A percentile compares a stretch with the other conserved stretches of the same genome.
Evolutionary conservation across 2,888 invertebrate species (phyloP).

Genomic region (Leptarthrus brevirostris): DNA sequence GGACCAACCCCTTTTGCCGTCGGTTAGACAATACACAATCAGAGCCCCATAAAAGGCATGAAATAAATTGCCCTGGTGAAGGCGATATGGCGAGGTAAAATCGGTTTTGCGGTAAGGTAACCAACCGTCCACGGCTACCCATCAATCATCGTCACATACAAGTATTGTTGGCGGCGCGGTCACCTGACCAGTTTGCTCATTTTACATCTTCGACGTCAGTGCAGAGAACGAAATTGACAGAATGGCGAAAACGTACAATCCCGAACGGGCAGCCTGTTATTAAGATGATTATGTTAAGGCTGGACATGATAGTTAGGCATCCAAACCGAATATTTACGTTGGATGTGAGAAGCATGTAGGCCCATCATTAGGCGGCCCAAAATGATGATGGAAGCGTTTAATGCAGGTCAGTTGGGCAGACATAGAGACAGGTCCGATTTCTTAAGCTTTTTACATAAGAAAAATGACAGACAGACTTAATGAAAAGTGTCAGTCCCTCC

Average conservation of each 20-base stretch:
- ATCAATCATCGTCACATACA: conserved; percentile 48
- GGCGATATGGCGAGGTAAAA: conserved; percentile 7
- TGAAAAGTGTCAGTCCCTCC: conserved; percentile 16
- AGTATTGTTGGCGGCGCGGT: conserved; percentile 36
- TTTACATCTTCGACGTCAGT: conserved; percentile 26
- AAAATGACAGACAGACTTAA: conserved; percentile 24
- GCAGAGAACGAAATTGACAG: conserved; percentile 37
- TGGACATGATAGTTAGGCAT: conserved; percentile 42
- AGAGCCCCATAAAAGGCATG: conserved; percentile 22
- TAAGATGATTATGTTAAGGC: conserved; percentile 39
- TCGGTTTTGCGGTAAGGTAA: conserved; percentile 37
- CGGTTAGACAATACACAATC: conserved; percentile 25
- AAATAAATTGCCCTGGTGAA: conserved; percentile 30
- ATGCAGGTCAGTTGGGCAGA: conserved; percentile 38
- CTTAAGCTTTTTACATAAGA: conserved; percentile 12
- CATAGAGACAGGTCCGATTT: not conserved
- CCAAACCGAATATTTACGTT: conserved; percentile 12
- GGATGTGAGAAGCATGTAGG: conserved; percentile 33
- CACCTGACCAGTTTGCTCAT: conserved; percentile 15
- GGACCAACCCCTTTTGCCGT: conserved; percentile 38
- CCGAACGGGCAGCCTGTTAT: conserved; percentile 41
- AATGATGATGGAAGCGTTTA: conserved; percentile 23
- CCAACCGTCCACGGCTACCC: conserved; percentile 43
- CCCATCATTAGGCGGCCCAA: conserved; percentile 22
- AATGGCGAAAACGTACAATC: conserved; percentile 46